phyloP scores from a whole-genome alignment of 2,113 vertebrate species.

The Isurus oxyrinchus region DNA sequence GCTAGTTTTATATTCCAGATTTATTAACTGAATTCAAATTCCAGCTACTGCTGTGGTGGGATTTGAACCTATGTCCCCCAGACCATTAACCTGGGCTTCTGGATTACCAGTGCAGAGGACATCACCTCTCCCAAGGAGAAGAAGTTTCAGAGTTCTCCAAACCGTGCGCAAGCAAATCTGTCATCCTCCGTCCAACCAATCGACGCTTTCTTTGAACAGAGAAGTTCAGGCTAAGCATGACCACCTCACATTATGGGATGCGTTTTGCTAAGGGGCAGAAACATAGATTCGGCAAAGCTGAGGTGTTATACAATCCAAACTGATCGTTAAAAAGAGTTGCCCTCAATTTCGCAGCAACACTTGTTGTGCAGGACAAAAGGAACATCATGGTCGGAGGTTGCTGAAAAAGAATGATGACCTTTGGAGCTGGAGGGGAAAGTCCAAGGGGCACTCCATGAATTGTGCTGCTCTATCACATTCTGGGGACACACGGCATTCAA shows the following conservation, averaged over 20 bases:
- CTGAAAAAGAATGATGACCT: not conserved
- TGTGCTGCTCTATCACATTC: not conserved
- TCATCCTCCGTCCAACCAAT: not conserved
- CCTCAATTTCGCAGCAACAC: not conserved
- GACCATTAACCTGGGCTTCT: no score
- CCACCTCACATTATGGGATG: not conserved
- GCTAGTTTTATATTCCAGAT: no score
- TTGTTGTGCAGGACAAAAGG: not conserved
- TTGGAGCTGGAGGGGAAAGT: not conserved
- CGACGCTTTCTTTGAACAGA: not conserved
- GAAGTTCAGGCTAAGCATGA: not conserved
- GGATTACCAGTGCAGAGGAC: no score
- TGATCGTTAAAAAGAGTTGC: not conserved
- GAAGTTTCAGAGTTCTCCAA: not conserved
- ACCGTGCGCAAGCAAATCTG: not conserved
- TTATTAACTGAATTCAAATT: no score
- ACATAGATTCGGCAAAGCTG: not conserved
- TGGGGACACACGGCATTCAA: not conserved
- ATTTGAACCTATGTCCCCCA: no score
- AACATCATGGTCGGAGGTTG: not conserved
- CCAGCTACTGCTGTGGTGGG: no score
- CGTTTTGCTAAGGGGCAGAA: not conserved
- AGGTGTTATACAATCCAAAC: not conserved
- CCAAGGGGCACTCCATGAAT: not conserved
- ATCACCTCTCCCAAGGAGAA: not conserved